These are phyloP conservation scores for Masticophis lateralis DNA, from an alignment of 2,797 vertebrate genomes.

Conservation along the genomic window DNA sequence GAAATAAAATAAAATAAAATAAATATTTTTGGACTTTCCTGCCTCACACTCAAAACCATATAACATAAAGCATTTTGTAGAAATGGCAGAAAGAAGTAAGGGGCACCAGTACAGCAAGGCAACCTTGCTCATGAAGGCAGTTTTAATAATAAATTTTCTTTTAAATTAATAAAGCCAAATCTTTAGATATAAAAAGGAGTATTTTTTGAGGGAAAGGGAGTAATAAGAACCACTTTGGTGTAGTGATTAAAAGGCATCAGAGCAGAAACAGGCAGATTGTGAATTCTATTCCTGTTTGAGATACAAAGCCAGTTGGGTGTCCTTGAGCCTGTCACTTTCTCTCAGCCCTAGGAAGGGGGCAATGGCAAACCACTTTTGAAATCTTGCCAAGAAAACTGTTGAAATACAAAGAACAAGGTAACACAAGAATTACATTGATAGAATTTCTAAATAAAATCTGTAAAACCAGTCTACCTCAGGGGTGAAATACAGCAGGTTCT, in stretches of 20 bases:
- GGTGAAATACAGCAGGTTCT: too few relatives aligned
- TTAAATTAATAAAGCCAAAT: not conserved
- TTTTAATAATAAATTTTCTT: not conserved
- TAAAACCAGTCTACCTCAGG: not conserved
- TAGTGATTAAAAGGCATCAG: not conserved
- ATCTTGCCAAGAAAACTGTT: not conserved
- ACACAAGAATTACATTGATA: not conserved
- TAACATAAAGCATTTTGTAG: not conserved
- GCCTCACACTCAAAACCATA: not conserved
- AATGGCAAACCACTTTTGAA: not conserved
- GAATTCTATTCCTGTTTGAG: not conserved
- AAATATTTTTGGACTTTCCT: not conserved
- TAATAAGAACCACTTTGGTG: not conserved
- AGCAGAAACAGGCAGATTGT: not conserved
- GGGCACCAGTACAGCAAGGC: not conserved
- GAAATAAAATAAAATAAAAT: not conserved
- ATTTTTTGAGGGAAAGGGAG: not conserved
- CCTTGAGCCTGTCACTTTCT: not conserved
- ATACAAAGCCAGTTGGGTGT: not conserved
- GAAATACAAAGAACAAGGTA: not conserved
- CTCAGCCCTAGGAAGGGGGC: not conserved
- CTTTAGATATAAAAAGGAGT: not conserved
- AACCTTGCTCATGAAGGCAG: not conserved
- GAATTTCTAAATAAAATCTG: not conserved
- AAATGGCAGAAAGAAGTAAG: not conserved